Percentiles rank a stretch among this genome's conserved stretches.
Conservation (phyloP, 2,113 vertebrate genomes). For the Neogobius melanostomus region DNA sequence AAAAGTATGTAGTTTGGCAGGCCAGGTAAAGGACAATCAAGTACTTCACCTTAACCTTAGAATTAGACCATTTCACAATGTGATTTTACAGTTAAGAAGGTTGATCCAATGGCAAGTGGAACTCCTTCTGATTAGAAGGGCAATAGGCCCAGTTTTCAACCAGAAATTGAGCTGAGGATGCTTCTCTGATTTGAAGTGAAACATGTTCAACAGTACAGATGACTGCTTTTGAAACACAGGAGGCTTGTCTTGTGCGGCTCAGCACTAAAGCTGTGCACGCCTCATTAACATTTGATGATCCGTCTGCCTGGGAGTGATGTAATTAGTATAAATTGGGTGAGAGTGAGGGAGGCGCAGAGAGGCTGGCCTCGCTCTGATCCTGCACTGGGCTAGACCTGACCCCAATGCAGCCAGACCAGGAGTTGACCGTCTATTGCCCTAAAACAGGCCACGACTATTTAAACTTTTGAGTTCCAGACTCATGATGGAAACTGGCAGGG, state of each 20-base stretch:
- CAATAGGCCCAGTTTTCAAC: no score
- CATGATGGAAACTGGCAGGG: constrained; percentile 49
- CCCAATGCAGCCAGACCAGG: background rate
- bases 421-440: constrained; percentile 17
- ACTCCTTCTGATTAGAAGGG: no score
- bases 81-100: no score
- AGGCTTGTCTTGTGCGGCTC: constrained; percentile 28
- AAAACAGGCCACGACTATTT: background rate
- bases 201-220: no score
- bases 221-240: background rate
- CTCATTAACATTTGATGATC: constrained; percentile 68
- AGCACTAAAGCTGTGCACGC: constrained; percentile 29
- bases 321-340: constrained; percentile 53
- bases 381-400: constrained; percentile 16
- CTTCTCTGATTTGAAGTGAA: no score
- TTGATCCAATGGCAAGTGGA: no score
- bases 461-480: constrained; percentile 22
- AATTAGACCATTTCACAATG: no score
- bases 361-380: constrained; percentile 10
- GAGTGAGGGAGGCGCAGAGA: constrained; percentile 25
- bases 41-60: no score
- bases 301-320: constrained; percentile 52
- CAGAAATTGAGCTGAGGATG: no score
- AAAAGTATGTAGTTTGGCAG: no score
- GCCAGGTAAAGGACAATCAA: no score